Conservation (phyloP, 2,113 vertebrate species). For the Psettodes erumei region DNA sequence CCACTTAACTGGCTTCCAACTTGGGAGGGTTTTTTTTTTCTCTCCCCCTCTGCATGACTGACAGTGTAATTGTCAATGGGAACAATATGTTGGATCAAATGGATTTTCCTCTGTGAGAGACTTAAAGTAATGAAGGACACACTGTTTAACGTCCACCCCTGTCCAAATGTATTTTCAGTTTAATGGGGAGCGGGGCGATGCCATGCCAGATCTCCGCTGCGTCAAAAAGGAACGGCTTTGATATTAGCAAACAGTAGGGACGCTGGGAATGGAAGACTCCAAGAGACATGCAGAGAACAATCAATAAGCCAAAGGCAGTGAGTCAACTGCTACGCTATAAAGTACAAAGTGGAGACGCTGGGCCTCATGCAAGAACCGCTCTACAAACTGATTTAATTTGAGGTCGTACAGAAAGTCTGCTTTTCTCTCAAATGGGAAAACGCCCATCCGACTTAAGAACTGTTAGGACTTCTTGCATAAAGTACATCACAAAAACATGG, state of each 20-base stretch:
- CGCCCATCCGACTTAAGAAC: background rate
- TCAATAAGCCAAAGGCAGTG: background rate
- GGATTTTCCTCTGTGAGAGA: constrained; percentile 14
- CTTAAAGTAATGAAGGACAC: background rate
- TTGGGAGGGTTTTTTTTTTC: background rate
- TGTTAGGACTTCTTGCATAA: background rate
- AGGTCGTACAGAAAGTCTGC: background rate
- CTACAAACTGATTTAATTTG: background rate
- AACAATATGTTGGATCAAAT: constrained; percentile 46
- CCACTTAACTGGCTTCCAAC: constrained; percentile 51
- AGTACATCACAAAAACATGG: background rate
- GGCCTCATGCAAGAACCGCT: background rate
- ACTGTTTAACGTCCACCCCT: constrained; percentile 23
- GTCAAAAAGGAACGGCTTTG: background rate
- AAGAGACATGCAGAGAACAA: background rate
- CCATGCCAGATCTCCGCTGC: constrained; percentile 12
- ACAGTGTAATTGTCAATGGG: constrained; percentile 41
- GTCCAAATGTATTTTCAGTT: background rate
- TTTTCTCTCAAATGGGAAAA: background rate
- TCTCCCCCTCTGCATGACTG: constrained; percentile 21
- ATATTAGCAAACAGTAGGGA: constrained; percentile 12
- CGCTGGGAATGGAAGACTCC: background rate
- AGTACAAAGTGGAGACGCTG: background rate
- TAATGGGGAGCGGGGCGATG: background rate
- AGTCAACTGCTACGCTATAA: background rate